phyloP scores from a whole-genome alignment of 2,797 vertebrate genomes.

The Coreius guichenoti region DNA sequence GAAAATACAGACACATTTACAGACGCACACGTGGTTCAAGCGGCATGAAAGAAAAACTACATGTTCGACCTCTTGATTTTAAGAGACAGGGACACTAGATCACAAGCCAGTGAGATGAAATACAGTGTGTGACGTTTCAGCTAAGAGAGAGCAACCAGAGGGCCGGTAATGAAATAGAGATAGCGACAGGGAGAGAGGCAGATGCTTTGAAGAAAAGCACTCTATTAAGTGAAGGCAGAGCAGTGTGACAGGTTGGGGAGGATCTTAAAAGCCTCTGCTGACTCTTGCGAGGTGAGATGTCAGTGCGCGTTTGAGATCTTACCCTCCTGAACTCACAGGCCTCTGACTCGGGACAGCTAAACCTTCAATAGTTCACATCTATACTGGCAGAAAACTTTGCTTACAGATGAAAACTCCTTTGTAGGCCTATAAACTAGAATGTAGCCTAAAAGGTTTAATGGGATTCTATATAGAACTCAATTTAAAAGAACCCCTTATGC shows the following conservation, averaged over 20 bases:
- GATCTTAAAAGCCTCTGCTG: constrained; percentile 69
- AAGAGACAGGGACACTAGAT: constrained; percentile 10
- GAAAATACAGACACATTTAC: neutral
- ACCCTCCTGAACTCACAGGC: constrained; percentile 48
- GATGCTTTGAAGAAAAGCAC: constrained; percentile 13
- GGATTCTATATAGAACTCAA: neutral
- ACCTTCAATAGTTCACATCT: neutral
- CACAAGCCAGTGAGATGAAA: neutral
- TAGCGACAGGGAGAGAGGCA: constrained; percentile 1
- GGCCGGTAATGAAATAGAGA: neutral
- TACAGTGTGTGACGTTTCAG: neutral
- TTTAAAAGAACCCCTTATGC: neutral
- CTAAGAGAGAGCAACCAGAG: neutral
- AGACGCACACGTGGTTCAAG: neutral
- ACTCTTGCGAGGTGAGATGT: constrained; percentile 68
- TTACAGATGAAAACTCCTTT: constrained; percentile 4
- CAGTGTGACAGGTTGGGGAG: constrained; percentile 42
- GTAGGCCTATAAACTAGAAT: neutral
- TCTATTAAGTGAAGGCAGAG: constrained; percentile 64
- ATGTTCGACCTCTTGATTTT: neutral
- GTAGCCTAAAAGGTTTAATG: neutral
- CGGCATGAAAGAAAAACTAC: neutral
- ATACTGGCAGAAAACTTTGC: neutral
- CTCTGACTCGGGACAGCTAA: neutral
- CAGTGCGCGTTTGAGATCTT: constrained; percentile 63